Percentiles rank a stretch among this genome's conserved stretches.
Conservation (phyloP, 2,888 invertebrate species). For the Cryptosula pallasiana region DNA sequence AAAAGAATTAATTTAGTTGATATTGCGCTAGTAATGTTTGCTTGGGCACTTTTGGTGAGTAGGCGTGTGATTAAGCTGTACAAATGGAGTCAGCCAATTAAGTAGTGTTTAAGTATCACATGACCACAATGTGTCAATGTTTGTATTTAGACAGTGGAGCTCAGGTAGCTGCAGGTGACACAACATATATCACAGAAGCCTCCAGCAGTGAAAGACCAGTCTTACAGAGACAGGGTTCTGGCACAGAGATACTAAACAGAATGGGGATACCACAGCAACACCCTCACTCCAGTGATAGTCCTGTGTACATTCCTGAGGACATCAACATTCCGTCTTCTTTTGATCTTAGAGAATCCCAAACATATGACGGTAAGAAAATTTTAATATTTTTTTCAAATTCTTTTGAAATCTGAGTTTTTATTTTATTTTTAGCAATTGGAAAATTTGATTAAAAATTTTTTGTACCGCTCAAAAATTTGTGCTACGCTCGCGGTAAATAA, state of each 20-base stretch:
- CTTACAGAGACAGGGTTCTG: not conserved
- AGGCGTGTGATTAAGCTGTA: no score
- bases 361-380: conserved; percentile 26
- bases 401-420: no score
- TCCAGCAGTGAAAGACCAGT: not conserved
- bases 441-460: no score
- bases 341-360: conserved; percentile 31
- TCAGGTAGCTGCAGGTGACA: not conserved
- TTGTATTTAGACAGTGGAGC: not conserved
- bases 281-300: not conserved
- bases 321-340: conserved; percentile 31
- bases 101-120: not conserved
- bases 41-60: no score
- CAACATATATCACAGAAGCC: not conserved
- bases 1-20: no score
- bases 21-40: no score
- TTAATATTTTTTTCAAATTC: no score
- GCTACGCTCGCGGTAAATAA: no score
- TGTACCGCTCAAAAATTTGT: no score
- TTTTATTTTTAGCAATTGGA: no score
- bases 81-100: not conserved
- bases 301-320: conserved; percentile 31
- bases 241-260: not conserved
- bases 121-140: conserved; percentile 2
- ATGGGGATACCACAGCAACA: not conserved